Evolutionary conservation across 2,113 vertebrate species (phyloP).

Genomic region (Brachyhypopomus occidentalis): DNA sequence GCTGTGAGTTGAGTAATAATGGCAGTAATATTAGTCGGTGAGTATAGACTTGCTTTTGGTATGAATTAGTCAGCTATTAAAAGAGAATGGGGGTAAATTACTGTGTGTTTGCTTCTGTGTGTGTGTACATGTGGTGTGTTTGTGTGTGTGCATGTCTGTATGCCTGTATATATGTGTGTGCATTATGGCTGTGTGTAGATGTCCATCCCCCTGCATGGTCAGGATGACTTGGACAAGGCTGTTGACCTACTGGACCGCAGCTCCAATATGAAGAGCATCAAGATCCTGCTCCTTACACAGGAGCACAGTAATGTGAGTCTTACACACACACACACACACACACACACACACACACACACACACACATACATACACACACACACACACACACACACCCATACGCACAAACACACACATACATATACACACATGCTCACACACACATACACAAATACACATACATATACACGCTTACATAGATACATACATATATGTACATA

Average conservation of each 20-base stretch:
- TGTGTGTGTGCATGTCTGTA: conserved; percentile 32
- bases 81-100: too few species aligned
- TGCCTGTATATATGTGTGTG: conserved; percentile 72
- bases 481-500: neutral
- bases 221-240: conserved; percentile 94
- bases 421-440: conserved; percentile 6
- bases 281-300: conserved; percentile 86
- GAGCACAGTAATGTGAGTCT: conserved; percentile 87
- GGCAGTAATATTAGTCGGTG: too few species aligned
- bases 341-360: conserved; percentile 8
- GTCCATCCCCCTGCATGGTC: conserved; percentile 88
- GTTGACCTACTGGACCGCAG: conserved; percentile 91
- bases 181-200: conserved; percentile 71
- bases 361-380: too few species aligned
- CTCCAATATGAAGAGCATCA: conserved; percentile 94
- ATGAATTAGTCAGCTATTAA: too few species aligned
- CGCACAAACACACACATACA: too few species aligned
- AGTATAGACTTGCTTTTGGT: too few species aligned
- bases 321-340: conserved; percentile 19
- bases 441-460: neutral
- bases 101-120: too few species aligned
- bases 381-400: too few species aligned
- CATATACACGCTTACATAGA: too few species aligned
- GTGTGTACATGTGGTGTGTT: conserved; percentile 5
- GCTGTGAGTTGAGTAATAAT: too few species aligned